Percentiles rank a stretch among this genome's conserved stretches.
phyloP scores from a whole-genome alignment of 1,140 invertebrate species.

The Scaptomyza graminum region DNA sequence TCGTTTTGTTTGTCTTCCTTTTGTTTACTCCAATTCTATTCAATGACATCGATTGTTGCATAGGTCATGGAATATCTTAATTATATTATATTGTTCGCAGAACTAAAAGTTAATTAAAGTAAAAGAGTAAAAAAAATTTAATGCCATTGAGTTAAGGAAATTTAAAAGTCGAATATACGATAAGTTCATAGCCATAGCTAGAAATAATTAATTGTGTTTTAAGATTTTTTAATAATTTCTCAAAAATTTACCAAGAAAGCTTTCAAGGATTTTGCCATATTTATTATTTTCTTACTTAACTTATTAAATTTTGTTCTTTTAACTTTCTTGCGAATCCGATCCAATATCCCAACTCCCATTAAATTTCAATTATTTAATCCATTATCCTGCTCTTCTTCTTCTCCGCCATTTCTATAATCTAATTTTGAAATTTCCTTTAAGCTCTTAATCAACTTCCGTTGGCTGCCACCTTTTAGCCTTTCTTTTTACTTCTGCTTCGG shows the following conservation, averaged over 20 bases:
- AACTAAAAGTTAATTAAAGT: neutral
- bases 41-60: conserved; percentile 1
- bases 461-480: neutral
- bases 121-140: neutral
- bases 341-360: neutral
- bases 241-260: too few relatives aligned
- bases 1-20: neutral
- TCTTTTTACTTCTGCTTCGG: neutral
- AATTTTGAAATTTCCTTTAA: neutral
- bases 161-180: too few relatives aligned
- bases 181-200: too few relatives aligned
- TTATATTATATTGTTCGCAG: neutral
- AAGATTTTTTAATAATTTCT: too few relatives aligned
- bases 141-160: neutral
- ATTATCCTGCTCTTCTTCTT: neutral
- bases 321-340: too few relatives aligned
- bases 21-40: neutral
- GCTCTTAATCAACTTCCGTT: too few relatives aligned
- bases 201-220: too few relatives aligned
- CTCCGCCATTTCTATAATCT: neutral
- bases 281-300: too few relatives aligned
- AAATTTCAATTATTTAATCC: conserved; percentile 1
- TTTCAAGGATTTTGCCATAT: too few relatives aligned
- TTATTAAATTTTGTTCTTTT: too few relatives aligned
- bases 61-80: conserved; percentile 17